phyloP scores from a whole-genome alignment of 2,888 invertebrate species.

The Dermolepida albohirtum region DNA sequence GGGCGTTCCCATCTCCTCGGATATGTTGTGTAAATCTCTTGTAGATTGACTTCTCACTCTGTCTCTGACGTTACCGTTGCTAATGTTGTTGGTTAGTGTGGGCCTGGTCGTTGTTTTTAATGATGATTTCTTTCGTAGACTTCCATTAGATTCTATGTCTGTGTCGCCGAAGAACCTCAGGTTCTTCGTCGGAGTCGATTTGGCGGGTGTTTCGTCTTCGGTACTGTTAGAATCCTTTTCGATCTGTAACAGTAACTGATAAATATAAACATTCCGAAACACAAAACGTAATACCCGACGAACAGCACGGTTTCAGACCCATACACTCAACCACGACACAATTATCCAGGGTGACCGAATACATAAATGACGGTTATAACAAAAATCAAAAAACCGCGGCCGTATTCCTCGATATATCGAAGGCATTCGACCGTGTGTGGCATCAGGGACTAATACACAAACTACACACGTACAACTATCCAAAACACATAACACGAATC shows the following conservation, averaged over 20 bases:
- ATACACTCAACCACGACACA: too few species aligned
- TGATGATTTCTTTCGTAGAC: conserved; percentile 59
- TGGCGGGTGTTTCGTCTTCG: conserved; percentile 68
- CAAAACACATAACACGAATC: too few species aligned
- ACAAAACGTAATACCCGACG: too few species aligned
- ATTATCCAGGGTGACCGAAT: too few species aligned
- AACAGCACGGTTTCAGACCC: too few species aligned
- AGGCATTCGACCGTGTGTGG: too few species aligned
- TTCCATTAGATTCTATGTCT: conserved; percentile 79
- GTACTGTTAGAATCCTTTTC: conserved; percentile 68
- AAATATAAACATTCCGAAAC: too few species aligned
- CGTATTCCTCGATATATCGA: too few species aligned
- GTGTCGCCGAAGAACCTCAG: conserved; percentile 88
- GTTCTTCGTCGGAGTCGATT: conserved; percentile 73
- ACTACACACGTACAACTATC: too few species aligned
- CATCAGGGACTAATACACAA: too few species aligned
- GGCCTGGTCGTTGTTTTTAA: conserved; percentile 50
- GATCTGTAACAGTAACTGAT: conserved; percentile 53
- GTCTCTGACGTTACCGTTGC: conserved; percentile 44
- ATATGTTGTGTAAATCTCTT: conserved; percentile 71
- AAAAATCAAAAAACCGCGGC: too few species aligned
- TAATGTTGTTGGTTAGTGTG: conserved; percentile 29
- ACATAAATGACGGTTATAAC: too few species aligned
- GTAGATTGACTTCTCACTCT: conserved; percentile 60
- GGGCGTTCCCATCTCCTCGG: conserved; percentile 62